Percentiles rank a stretch among this genome's conserved stretches.
phyloP scores from a whole-genome alignment of 2,113 vertebrate genomes.

The Paedocypris sp. region DNA sequence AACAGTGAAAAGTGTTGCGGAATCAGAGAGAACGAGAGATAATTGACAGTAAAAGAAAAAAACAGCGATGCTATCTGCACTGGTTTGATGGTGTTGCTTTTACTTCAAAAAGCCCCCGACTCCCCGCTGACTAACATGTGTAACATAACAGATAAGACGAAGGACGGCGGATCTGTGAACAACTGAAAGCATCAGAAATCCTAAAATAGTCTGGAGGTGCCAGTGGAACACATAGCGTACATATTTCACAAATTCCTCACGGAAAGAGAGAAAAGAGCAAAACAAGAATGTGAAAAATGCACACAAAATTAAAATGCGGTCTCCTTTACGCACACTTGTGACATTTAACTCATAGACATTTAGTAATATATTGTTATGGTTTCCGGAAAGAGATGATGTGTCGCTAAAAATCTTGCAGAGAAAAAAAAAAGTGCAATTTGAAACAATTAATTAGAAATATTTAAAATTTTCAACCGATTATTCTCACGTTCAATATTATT shows the following conservation, averaged over 20 bases:
- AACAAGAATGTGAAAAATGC: not conserved
- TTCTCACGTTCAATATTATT: no score
- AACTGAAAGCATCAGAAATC: not conserved
- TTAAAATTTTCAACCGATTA: no score
- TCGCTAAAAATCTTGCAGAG: no score
- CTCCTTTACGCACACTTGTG: no score
- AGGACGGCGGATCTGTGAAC: not conserved
- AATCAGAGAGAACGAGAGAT: constrained; percentile 21
- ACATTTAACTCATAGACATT: no score
- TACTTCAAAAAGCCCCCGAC: not conserved
- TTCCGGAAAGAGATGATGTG: no score
- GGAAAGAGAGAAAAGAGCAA: constrained; percentile 1
- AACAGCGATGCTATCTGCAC: constrained; percentile 16
- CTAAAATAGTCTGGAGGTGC: constrained; percentile 6
- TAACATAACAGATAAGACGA: not conserved
- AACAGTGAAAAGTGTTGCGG: constrained; percentile 20
- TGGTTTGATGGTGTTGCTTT: constrained; percentile 2
- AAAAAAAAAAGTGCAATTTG: no score
- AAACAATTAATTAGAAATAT: no score
- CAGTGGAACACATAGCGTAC: not conserved
- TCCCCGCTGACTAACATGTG: not conserved
- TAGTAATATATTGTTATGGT: no score
- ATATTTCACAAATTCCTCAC: not conserved
- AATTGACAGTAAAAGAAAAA: constrained; percentile 28
- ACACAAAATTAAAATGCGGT: no score